These are phyloP conservation scores for Pseudomyrmex sp. DNA, from an alignment of 1,140 invertebrate genomes.

Conservation along the genomic window DNA sequence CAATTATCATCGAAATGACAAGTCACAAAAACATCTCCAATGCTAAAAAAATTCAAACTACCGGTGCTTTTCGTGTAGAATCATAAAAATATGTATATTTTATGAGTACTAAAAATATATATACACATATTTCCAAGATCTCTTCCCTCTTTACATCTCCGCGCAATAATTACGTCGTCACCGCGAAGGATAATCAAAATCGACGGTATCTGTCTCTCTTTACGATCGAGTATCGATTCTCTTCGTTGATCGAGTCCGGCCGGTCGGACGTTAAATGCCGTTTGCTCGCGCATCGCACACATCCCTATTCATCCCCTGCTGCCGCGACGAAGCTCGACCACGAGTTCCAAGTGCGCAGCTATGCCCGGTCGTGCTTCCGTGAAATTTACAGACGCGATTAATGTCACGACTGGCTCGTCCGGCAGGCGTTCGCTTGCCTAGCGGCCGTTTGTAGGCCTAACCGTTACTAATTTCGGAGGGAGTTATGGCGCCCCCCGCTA, in stretches of 20 bases:
- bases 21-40: too few species aligned
- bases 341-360: constrained; percentile 66
- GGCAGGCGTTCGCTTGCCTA: constrained; percentile 56
- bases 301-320: background rate
- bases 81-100: too few species aligned
- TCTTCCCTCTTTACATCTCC: background rate
- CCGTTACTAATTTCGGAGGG: constrained; percentile 80
- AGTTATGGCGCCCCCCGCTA: constrained; percentile 75
- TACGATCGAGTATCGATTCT: constrained; percentile 44
- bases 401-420: constrained; percentile 75
- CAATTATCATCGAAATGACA: background rate
- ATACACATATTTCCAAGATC: background rate
- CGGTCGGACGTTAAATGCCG: constrained; percentile 34
- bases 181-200: constrained; percentile 23
- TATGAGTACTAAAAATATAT: too few species aligned
- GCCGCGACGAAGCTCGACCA: constrained; percentile 30
- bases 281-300: background rate
- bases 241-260: constrained; percentile 39
- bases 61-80: too few species aligned
- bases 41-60: too few species aligned
- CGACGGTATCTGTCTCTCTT: background rate
- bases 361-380: constrained; percentile 68
- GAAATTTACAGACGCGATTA: constrained; percentile 82
- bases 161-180: constrained; percentile 19
- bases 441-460: constrained; percentile 75